phyloP scores from a whole-genome alignment of 1,140 invertebrate species.

The Mamestra configurata region DNA sequence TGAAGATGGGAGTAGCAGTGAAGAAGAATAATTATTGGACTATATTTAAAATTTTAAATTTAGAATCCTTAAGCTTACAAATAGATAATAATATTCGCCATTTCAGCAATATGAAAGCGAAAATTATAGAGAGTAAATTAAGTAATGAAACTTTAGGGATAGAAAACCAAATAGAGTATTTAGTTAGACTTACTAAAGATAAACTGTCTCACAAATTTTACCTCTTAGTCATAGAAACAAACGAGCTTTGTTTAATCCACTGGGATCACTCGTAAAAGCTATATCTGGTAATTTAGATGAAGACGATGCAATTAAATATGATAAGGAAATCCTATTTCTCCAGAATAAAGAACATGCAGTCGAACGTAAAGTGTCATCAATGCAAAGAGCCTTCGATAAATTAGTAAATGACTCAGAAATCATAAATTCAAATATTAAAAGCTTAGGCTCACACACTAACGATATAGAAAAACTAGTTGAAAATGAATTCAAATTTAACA shows the following conservation, averaged over 20 bases:
- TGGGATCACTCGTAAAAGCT: neutral
- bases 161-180: no score
- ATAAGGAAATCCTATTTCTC: neutral
- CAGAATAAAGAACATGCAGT: neutral
- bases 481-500: neutral
- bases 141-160: no score
- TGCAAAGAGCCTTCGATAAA: neutral
- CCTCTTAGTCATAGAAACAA: no score
- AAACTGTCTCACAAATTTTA: no score
- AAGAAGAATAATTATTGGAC: no score
- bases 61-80: neutral
- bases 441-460: neutral
- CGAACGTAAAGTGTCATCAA: no score
- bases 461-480: no score
- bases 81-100: neutral
- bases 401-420: conserved; percentile 6
- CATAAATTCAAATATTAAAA: conserved; percentile 4
- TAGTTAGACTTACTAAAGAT: no score
- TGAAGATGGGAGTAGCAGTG: no score
- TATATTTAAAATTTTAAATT: neutral
- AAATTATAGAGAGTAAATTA: no score
- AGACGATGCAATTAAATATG: neutral
- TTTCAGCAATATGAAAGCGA: no score
- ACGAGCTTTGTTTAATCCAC: neutral
- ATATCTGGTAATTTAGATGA: neutral